Percentiles rank a stretch among this genome's conserved stretches.
phyloP scores from a whole-genome alignment of 2,113 vertebrate species.

The Lepus americanus region DNA sequence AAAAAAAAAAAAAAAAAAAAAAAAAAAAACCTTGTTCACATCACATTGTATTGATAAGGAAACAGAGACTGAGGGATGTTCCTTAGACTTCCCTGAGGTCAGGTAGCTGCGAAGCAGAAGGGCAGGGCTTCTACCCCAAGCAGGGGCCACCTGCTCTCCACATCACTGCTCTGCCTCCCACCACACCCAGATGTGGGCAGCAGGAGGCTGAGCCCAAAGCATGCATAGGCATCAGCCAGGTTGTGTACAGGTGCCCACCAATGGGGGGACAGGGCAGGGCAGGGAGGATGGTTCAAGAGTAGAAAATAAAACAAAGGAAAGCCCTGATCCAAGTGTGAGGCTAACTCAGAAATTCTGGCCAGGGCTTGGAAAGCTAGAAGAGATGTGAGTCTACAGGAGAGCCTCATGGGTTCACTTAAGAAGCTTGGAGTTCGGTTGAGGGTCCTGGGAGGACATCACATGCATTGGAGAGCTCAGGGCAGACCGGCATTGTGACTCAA shows the following conservation, averaged over 20 bases:
- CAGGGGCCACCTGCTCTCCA: fast-evolving
- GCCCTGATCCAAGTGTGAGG: fast-evolving
- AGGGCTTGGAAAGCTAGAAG: neutral
- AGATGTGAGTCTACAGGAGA: fast-evolving
- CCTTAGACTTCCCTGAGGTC: fast-evolving
- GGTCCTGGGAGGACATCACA: neutral
- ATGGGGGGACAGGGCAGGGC: neutral
- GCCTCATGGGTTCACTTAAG: neutral
- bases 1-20: no score
- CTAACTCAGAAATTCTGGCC: fast-evolving
- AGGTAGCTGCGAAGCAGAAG: neutral
- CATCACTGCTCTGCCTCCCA: neutral
- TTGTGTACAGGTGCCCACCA: fast-evolving
- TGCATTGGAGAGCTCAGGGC: no score
- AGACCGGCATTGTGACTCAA: no score
- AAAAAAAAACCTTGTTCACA: no score
- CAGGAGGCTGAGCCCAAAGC: neutral
- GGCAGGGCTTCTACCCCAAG: neutral
- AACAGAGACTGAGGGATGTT: neutral
- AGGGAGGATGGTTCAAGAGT: neutral
- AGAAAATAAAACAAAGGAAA: neutral
- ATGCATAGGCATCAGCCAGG: neutral
- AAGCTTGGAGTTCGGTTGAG: neutral
- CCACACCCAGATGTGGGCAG: fast-evolving
- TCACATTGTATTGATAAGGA: neutral